Evolutionary conservation across 2,888 invertebrate genomes (phyloP), one percentile per base, ranked within the genome.

Genomic region (Luperina testacea): DNA sequence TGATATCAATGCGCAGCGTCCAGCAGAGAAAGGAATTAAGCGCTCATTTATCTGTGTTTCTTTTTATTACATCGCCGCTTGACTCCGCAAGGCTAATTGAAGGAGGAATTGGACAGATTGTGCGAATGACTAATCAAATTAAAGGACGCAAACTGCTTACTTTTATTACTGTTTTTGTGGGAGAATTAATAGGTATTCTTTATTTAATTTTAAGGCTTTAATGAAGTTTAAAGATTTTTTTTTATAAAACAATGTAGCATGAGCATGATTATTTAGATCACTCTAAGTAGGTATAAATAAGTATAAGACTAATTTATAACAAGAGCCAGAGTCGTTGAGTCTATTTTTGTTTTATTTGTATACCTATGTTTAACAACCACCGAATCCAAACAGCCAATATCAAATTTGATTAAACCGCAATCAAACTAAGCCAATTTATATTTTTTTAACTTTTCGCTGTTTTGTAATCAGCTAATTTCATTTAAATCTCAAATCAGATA

Each of bases 1-100:
- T 96, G 95, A 95, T 96, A 96, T 95, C 96, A 95, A 96, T 95
- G 95, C 92, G 91, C 91, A 90, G 90, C 92, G 92, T 93, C 93
- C 93, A 92, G 90, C 90, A 88, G 93, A 87, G 91, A 93, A 92
- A 91, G 90, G 92, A 94, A 95, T 95, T 94, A 95, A 94, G 91
- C 91, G 90, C 89, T 90, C 92, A 92, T 93, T 93, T 93, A 91
- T 94, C 91, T 93, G 91, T 90, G 90, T 93, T 94, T 92, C 90
- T 90, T 92, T 92, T 93, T 91, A 92, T 90, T 94, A 92, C 89
- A 80, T 92, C 93, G 87, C 92, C 90, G 92, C 92, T 92, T 93
- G 92, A 91, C 91, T 90, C 89, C 90, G 74, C 81, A 71, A 81
- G 82, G 85, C 87, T 90, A 88, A 90, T 90, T 90, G 88, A 90